Evolutionary conservation across 2,113 vertebrate species (phyloP).

Genomic region (Oplegnathus fasciatus): DNA sequence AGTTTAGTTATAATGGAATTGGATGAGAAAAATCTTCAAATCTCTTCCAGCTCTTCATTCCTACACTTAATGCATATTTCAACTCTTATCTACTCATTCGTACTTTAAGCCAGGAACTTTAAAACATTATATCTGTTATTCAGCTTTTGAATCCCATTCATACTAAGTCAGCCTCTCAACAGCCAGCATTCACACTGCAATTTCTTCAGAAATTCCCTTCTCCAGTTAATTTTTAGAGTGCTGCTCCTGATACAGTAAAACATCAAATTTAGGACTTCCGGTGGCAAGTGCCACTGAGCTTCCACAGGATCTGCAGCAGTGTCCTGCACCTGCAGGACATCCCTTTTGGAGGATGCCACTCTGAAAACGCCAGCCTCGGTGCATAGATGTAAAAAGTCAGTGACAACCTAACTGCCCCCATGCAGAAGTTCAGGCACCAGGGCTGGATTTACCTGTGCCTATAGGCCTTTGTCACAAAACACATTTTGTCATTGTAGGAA

Average conservation of each 20-base stretch:
- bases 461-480: not conserved
- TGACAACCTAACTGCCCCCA: not conserved
- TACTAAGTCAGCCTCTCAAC: no score
- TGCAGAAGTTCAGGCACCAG: not conserved
- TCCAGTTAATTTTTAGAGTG: not conserved
- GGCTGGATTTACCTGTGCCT: not conserved
- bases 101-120: no score
- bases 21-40: no score
- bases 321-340: not conserved
- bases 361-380: not conserved
- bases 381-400: not conserved
- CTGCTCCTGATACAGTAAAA: not conserved
- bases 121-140: no score
- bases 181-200: no score
- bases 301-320: not conserved
- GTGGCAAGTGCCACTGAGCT: not conserved
- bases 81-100: no score
- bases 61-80: no score
- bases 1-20: no score
- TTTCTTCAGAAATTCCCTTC: no score
- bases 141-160: no score
- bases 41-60: no score
- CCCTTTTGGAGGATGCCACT: not conserved
- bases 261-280: not conserved
- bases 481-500: not conserved